Evolutionary conservation across 2,797 vertebrate species (phyloP), one percentile per base, ranked within the genome.

Genomic region (Erpetoichthys calabaricus): DNA sequence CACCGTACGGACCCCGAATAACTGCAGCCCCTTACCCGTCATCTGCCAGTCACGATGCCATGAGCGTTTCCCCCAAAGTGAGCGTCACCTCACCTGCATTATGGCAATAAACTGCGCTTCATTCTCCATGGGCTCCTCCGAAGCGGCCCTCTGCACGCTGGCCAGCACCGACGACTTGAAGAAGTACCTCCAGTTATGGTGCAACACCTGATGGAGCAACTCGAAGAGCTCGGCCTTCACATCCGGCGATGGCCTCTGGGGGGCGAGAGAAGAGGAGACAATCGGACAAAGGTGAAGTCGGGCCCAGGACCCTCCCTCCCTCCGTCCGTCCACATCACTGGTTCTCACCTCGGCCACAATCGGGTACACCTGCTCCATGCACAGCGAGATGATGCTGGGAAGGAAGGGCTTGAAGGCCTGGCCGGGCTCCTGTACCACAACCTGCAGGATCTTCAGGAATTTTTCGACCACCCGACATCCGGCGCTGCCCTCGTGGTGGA

Each of bases 181-280:
- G 84, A 98, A 99, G 78, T 93, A 92, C 74, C 94, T 84, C 96
- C 96, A 99, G 67, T 98, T 99, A 70, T 99, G 92, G 74, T 98
- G 94, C 61, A 99, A 88, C 45, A 92, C 83, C 77, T 92, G 88
- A 76, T 95, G 98, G 42, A 99, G 85, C 60, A 98, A 77, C 76
- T 99, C 96, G 2, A 97, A 99, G 66, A 97, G 73, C 71, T 99
- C 94, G 0, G 88, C 86, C 65, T 99, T 99, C 72, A 99, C 88
- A 9, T 98, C 94, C 3, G 94, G 94, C 57, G 94, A 98, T 0
- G 94, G 88, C 3, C 91, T 88, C 96, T 98, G 60, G 56, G 4
- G 25, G 25, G 25, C 25, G 25, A 25, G 25, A 25, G 10, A 61
- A 1, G 67, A 50, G 41, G 57, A 25, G 25, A 25, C 1, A 25